These are phyloP conservation scores for Naso thynnoides DNA, from an alignment of 2,797 vertebrate species.

Conservation along the genomic window DNA sequence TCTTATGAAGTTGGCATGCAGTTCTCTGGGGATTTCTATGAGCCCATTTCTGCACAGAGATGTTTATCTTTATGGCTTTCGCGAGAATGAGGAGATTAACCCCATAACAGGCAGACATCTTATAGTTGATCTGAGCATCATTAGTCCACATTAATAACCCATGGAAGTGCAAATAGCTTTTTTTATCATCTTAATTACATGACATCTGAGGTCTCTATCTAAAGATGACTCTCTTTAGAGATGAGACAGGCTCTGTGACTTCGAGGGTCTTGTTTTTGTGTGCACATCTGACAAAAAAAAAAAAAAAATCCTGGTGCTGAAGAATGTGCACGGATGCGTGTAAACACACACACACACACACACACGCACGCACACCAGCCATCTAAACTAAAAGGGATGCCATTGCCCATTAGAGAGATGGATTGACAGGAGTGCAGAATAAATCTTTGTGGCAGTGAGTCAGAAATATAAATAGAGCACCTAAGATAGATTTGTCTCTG, in stretches of 20 bases:
- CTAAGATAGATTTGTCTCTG: conserved; percentile 85
- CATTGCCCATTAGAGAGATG: conserved; percentile 87
- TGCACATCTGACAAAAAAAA: conserved; percentile 54
- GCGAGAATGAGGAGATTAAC: conserved; percentile 86
- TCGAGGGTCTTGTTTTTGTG: conserved; percentile 70
- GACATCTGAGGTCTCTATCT: conserved; percentile 82
- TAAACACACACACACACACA: conserved; percentile 5
- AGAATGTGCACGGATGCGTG: conserved; percentile 32
- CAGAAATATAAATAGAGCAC: conserved; percentile 87
- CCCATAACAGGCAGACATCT: conserved; percentile 84
- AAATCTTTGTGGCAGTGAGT: conserved; percentile 86
- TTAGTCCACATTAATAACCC: conserved; percentile 88
- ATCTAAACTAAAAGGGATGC: conserved; percentile 80
- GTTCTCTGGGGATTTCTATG: conserved; percentile 64
- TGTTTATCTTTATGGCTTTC: conserved; percentile 81
- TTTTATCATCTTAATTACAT: conserved; percentile 88
- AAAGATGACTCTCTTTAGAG: conserved; percentile 76
- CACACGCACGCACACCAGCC: conserved; percentile 40
- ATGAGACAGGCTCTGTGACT: conserved; percentile 70
- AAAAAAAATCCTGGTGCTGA: conserved; percentile 47
- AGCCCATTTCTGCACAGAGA: conserved; percentile 76
- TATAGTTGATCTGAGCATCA: conserved; percentile 84
- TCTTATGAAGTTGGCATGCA: conserved; percentile 68
- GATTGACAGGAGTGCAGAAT: conserved; percentile 86
- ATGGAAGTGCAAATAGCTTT: conserved; percentile 84